phyloP scores from a whole-genome alignment of 1,140 invertebrate genomes.

The Zaprionus inermis region DNA sequence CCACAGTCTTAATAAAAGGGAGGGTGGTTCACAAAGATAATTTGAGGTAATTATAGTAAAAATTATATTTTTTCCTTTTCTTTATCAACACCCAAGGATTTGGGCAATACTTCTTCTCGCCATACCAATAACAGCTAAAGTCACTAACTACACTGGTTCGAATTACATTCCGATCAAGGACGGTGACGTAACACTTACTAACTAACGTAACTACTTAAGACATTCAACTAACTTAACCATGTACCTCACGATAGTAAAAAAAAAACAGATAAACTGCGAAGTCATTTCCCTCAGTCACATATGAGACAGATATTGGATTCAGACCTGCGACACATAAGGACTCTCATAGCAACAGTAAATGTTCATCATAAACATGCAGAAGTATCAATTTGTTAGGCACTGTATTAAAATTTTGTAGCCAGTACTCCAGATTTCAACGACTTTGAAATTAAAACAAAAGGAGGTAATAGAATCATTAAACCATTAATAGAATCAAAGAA shows the following conservation, averaged over 20 bases:
- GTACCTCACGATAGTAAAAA: not conserved
- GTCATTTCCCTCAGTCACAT: not conserved
- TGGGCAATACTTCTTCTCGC: not conserved
- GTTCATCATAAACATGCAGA: too few relatives aligned
- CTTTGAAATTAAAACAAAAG: too few relatives aligned
- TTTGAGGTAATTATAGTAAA: slow-evolving; percentile 1
- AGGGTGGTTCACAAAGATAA: slow-evolving; percentile 35
- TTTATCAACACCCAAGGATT: not conserved
- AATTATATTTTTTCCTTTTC: not conserved
- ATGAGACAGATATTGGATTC: too few relatives aligned
- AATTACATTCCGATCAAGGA: slow-evolving; percentile 3
- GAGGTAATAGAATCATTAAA: too few relatives aligned
- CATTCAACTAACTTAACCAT: not conserved
- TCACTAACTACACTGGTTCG: not conserved
- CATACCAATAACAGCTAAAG: not conserved
- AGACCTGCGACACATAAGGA: too few relatives aligned
- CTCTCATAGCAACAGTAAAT: too few relatives aligned
- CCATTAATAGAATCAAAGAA: slow-evolving; percentile 8
- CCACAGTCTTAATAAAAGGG: slow-evolving; percentile 32
- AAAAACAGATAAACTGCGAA: not conserved
- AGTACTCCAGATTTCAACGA: too few relatives aligned
- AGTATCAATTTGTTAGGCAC: too few relatives aligned
- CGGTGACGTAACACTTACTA: not conserved
- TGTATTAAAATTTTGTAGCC: too few relatives aligned
- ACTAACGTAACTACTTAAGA: too few relatives aligned